These are phyloP conservation scores for Holothuria glaberrima DNA, from an alignment of 35 echinoderm and acorn worm genomes.

Conservation along the genomic window DNA sequence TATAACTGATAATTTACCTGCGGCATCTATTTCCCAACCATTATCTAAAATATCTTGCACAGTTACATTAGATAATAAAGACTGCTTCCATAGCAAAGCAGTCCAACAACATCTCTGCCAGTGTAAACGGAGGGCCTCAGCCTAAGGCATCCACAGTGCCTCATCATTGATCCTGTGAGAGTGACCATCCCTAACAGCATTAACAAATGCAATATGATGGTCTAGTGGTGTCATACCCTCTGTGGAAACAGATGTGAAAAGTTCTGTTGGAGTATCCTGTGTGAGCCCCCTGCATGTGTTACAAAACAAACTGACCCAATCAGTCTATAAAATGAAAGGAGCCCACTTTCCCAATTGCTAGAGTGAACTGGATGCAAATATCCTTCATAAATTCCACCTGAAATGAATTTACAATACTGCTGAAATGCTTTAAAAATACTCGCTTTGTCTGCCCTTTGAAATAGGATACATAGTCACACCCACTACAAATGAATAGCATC, in stretches of 20 bases:
- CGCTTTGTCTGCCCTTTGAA: constrained; percentile 29
- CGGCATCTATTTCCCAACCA: constrained; percentile 40
- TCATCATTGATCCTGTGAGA: constrained; percentile 58
- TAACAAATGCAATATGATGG: neutral
- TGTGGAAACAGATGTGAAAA: constrained; percentile 2
- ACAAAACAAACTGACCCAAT: too few relatives aligned
- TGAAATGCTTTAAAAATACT: constrained; percentile 33
- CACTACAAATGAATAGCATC: constrained; percentile 61
- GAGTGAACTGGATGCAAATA: neutral
- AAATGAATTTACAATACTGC: constrained; percentile 44
- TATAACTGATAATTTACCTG: constrained; percentile 36
- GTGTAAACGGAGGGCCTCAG: constrained; percentile 45
- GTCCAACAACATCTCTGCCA: constrained; percentile 46
- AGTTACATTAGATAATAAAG: neutral
- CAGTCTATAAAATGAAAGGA: too few relatives aligned
- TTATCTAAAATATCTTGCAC: constrained; percentile 9
- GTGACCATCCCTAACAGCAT: constrained; percentile 45
- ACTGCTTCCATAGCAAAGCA: constrained; percentile 15
- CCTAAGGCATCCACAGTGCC: constrained; percentile 39
- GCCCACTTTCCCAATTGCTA: neutral
- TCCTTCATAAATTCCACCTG: constrained; percentile 13
- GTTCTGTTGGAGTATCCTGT: too few relatives aligned
- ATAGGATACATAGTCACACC: constrained; percentile 82
- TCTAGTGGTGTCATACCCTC: constrained; percentile 18
- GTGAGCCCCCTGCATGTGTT: too few relatives aligned